These are phyloP conservation scores for Pseudolaguvia tuberculata DNA, from an alignment of 2,113 vertebrate species.

Conservation along the genomic window DNA sequence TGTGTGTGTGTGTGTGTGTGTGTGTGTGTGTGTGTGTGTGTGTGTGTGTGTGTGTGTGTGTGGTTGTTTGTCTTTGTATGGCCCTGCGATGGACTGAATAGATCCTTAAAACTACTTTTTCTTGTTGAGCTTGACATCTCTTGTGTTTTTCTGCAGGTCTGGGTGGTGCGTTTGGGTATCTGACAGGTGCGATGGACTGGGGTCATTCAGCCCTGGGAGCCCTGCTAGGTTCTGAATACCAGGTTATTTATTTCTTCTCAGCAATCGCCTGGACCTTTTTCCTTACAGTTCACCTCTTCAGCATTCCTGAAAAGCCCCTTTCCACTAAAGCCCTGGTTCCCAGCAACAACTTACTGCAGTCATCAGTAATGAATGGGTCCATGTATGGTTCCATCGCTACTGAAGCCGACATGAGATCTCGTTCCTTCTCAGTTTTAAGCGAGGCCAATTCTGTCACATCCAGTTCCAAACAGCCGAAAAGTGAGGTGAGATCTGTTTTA, in stretches of 20 bases:
- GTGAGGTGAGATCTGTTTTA: conserved; percentile 63
- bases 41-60: background rate
- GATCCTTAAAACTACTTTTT: background rate
- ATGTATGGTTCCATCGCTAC: conserved; percentile 73
- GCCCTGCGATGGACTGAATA: too few species aligned
- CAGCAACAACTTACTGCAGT: conserved; percentile 45
- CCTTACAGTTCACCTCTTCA: conserved; percentile 81
- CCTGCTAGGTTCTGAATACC: conserved; percentile 84
- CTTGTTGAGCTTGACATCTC: background rate
- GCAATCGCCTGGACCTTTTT: conserved; percentile 77
- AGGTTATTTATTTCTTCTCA: conserved; percentile 91
- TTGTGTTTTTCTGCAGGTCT: conserved; percentile 70
- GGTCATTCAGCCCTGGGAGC: conserved; percentile 74
- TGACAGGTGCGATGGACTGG: conserved; percentile 93
- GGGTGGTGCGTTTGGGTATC: conserved; percentile 88
- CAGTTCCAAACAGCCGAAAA: conserved; percentile 57
- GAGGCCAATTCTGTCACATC: conserved; percentile 64
- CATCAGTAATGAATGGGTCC: conserved; percentile 24
- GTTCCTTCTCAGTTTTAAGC: conserved; percentile 60
- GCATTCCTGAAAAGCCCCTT: conserved; percentile 83
- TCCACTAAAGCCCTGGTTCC: conserved; percentile 49
- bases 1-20: too few species aligned
- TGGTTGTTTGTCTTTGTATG: too few species aligned
- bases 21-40: background rate
- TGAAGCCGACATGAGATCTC: conserved; percentile 58